Evolutionary conservation across 2,888 invertebrate species (phyloP), one percentile per base, ranked within the genome.

Genomic region (Diarsia dahlii): DNA sequence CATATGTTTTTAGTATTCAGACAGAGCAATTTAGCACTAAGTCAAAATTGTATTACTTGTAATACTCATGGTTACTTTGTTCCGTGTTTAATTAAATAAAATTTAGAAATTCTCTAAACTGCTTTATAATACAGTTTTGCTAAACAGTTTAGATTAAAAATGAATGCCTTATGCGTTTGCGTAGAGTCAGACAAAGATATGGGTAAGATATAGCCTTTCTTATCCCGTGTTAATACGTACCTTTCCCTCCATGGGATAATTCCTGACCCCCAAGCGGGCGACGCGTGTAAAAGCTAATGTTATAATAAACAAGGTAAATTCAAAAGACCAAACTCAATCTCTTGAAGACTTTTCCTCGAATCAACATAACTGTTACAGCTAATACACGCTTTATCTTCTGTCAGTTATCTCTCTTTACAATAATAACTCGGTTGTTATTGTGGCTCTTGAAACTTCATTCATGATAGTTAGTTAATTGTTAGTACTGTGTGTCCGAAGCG

Each of bases 1-100:
- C 80, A 86, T 81, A 82, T 84, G 78, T 87, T 81, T 76, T 88
- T 84, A 84, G 84, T 76, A 87, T 84, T 84, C 87, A 82, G 82
- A 80, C 81, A 80, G 76, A 74, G 56, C 81, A 82, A 87, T 84
- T 87, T 84, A 78, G 80, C 60, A 80, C 74, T 87, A 82, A 86
- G 67, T 81, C 78, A 71, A 78, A 79, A 83, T 82, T 71, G 70
- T 82, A 67, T 78, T 56, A 68, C 65, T 66, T 72, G 56, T 60
- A 20, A 23, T 46, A 52, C 58, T 50, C 20, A 50, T 12, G 34
- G 67, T 28, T 71, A 63, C 10, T 56, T 85, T 71, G 56, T 72
- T 54, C 52, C 69, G 63, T 71, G 28, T 62, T 62, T 72, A 45
- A 69, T 82, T 71, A 70, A 50, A 77, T 65, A 28, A 20, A 54